Percentiles rank a stretch among this genome's conserved stretches.
These are phyloP conservation scores for Drosophila demipolita DNA, from an alignment of 2,888 invertebrate genomes.

Conservation along the genomic window DNA sequence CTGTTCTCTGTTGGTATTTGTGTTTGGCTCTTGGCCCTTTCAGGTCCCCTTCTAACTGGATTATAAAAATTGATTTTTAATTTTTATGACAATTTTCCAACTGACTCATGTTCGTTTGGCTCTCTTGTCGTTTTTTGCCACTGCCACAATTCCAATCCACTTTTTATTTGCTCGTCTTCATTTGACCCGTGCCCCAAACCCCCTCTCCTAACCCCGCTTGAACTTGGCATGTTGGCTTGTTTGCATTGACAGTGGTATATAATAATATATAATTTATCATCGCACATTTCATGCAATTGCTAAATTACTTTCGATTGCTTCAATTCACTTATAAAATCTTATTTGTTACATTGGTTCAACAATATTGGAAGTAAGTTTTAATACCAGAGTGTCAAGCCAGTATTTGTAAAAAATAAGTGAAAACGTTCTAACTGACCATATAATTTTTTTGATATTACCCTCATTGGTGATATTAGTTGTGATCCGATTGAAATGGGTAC, in stretches of 20 bases:
- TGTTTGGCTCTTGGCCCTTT: constrained; percentile 36
- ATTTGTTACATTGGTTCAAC: not conserved
- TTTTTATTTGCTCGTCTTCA: constrained; percentile 53
- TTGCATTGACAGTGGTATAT: constrained; percentile 55
- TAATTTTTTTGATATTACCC: not conserved
- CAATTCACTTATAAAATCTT: constrained; percentile 10
- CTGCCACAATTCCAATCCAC: constrained; percentile 38
- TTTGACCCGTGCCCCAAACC: constrained; percentile 10
- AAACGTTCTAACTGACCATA: not conserved
- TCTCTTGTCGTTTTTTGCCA: constrained; percentile 19
- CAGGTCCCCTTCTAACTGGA: constrained; percentile 76
- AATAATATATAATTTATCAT: constrained; percentile 48
- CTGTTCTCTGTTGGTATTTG: constrained; percentile 29
- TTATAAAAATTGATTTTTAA: constrained; percentile 84
- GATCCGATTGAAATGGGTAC: not conserved
- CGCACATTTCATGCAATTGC: constrained; percentile 8
- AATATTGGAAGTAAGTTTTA: not conserved
- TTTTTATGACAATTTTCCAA: constrained; percentile 81
- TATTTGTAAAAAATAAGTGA: too few species aligned
- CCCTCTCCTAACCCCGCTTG: constrained; percentile 1
- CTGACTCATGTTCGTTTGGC: constrained; percentile 57
- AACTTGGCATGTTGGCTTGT: constrained; percentile 63
- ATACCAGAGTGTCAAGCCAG: not conserved
- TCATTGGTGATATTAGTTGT: not conserved
- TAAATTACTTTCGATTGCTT: constrained; percentile 41